Percentiles rank a stretch among this genome's conserved stretches.
Evolutionary conservation across 2,113 vertebrate species (phyloP).

Genomic region (Antechinus flavipes): DNA sequence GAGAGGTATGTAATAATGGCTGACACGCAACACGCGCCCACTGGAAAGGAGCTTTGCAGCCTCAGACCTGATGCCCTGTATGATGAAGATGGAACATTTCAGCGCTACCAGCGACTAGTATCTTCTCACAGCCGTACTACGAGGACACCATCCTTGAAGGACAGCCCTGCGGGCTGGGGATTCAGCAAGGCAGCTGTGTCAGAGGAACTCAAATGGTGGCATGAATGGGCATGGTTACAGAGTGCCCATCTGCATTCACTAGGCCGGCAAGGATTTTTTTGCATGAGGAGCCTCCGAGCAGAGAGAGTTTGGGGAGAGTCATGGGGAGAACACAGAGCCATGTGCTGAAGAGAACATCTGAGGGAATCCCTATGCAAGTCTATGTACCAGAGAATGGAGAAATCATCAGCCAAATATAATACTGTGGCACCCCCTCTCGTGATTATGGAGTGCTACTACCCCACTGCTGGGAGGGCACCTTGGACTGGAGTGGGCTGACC

Average conservation of each 20-base stretch:
- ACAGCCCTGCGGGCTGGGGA: conserved; percentile 81
- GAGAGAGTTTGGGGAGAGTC: conserved; percentile 69
- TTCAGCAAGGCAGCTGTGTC: conserved; percentile 88
- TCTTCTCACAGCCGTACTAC: conserved; percentile 85
- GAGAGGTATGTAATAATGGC: conserved; percentile 64
- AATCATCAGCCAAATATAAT: conserved; percentile 92
- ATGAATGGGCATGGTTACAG: conserved; percentile 86
- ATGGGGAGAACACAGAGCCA: conserved; percentile 77
- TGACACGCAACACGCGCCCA: conserved; percentile 9
- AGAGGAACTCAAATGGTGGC: conserved; percentile 92
- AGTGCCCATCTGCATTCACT: conserved; percentile 78
- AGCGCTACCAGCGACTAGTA: conserved; percentile 81
- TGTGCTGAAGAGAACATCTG: conserved; percentile 88
- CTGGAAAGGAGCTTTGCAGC: conserved; percentile 58
- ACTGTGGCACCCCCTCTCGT: neutral
- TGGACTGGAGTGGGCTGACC: neutral
- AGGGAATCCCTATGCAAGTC: conserved; percentile 91
- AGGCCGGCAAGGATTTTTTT: conserved; percentile 86
- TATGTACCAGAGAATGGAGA: conserved; percentile 90
- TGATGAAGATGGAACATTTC: conserved; percentile 69
- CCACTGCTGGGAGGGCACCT: neutral
- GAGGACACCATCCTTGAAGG: conserved; percentile 89
- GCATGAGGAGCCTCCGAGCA: conserved; percentile 77
- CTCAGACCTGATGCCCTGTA: conserved; percentile 61
- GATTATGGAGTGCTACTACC: neutral